Base-by-base conservation (phyloP, 92 coral and sea anemone genomes). In the Phymanthus crucifer region DNA sequence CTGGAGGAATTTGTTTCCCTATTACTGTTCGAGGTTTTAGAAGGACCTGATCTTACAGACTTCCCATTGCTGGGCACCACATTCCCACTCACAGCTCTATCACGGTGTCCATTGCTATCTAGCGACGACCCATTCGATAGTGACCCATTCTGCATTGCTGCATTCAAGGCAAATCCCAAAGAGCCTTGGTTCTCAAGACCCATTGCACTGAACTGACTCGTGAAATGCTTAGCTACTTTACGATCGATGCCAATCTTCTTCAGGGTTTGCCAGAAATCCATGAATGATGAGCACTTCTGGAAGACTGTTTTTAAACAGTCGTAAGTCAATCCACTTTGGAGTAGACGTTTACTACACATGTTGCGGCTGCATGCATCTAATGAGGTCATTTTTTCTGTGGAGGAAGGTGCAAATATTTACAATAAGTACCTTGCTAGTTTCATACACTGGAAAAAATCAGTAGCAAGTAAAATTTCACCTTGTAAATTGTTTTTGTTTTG, bases 161-260 rank as follows among this genome's bases (percentile, higher is more conserved):
- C 35, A 56, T 50, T 16, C 27, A 71, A 40, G 58, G 48, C 66
- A 1, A 82, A 85, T 10, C 56, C 74, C 73, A 66, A 75, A 54
- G 91, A 67, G 3, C 98, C 98, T 57, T 95, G 96, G 61, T 93
- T 95, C 74, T 87, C 78, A 40, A 95, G 88, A 3, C 99, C 99
- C 65, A 83, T 70, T 52, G 92, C 93, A 29, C 96, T 80, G 38
- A 95, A 87, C 78, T 95, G 99, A 61, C 89, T 80, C 1, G 94
- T 97, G 17, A 95, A 88, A 56, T 81, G 84, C 61, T 90, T 90
- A 7, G 97, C 90, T 13, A 91, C 90, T 83, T 89, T 93, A 26
- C 99, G 86, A 54, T 95, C 98, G 21, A 95, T 87, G 24, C 99
- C 98, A 66, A 80, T 80, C 66, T 85, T 87, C 78, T 95, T 93